phyloP scores from a whole-genome alignment of 2,113 vertebrate species.

The Bubo bubo region DNA sequence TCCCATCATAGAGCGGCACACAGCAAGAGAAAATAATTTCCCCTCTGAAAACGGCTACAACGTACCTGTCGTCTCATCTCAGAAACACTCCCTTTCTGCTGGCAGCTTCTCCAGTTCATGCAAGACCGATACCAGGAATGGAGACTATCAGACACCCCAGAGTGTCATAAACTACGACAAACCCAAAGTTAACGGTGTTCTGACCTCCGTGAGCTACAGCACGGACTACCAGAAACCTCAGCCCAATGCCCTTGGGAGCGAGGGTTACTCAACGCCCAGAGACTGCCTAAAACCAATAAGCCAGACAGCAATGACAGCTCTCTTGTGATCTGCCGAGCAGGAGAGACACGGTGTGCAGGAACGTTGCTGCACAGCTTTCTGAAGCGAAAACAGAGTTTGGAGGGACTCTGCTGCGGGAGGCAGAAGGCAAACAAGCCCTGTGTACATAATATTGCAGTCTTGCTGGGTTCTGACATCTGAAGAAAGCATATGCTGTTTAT shows the following conservation, averaged over 20 bases:
- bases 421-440: constrained; percentile 64
- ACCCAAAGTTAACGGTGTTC: constrained; percentile 67
- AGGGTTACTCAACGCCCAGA: constrained; percentile 77
- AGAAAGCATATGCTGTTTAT: constrained; percentile 53
- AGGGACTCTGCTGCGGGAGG: constrained; percentile 56
- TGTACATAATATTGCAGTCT: constrained; percentile 73
- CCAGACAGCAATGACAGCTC: constrained; percentile 72
- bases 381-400: constrained; percentile 14
- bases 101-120: constrained; percentile 34
- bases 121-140: constrained; percentile 14
- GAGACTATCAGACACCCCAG: constrained; percentile 77
- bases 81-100: constrained; percentile 70
- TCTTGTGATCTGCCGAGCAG: constrained; percentile 54
- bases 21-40: constrained; percentile 71
- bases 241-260: not conserved
- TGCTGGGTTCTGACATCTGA: constrained; percentile 60
- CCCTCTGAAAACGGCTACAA: constrained; percentile 75
- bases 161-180: constrained; percentile 77
- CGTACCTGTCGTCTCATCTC: constrained; percentile 68
- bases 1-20: constrained; percentile 83
- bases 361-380: constrained; percentile 19
- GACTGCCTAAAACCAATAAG: constrained; percentile 76
- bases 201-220: not conserved
- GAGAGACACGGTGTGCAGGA: not conserved
- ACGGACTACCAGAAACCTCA: constrained; percentile 73